Conservation (phyloP, 53 echinoderm and acorn worm species). For the Echinometra lucunter region DNA sequence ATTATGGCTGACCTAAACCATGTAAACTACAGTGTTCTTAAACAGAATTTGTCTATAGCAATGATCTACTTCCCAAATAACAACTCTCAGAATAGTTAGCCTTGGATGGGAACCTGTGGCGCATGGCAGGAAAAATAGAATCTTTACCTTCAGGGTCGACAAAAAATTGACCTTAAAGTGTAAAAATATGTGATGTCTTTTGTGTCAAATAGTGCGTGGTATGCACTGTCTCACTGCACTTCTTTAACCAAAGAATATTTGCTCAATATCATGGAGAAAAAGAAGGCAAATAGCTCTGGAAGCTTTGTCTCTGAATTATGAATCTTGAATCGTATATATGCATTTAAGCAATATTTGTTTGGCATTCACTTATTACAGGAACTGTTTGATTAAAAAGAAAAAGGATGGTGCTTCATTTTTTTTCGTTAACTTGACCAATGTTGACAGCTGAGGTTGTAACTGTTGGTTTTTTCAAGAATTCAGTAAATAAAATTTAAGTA, state of each 20-base stretch:
- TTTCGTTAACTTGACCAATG: not conserved
- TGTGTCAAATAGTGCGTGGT: not conserved
- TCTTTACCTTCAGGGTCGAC: not conserved
- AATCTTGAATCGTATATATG: not conserved
- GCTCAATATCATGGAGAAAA: not conserved
- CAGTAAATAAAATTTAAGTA: not conserved
- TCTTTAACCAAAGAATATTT: not conserved
- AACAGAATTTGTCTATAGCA: no score
- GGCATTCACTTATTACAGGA: not conserved
- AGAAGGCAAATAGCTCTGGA: not conserved
- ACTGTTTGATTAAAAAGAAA: not conserved
- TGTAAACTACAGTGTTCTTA: no score
- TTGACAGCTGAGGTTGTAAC: not conserved
- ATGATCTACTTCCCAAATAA: not conserved
- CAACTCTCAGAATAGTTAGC: not conserved
- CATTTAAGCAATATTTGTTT: not conserved
- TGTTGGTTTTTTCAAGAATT: not conserved
- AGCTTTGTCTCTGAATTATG: not conserved
- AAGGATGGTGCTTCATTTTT: not conserved
- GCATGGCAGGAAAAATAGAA: not conserved
- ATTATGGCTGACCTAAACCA: no score
- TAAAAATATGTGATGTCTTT: conserved; percentile 11
- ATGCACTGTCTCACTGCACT: not conserved
- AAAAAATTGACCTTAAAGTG: conserved; percentile 21
- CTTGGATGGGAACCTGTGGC: not conserved